Base-by-base conservation (phyloP, 2,113 vertebrate species). In the Neogobius melanostomus region DNA sequence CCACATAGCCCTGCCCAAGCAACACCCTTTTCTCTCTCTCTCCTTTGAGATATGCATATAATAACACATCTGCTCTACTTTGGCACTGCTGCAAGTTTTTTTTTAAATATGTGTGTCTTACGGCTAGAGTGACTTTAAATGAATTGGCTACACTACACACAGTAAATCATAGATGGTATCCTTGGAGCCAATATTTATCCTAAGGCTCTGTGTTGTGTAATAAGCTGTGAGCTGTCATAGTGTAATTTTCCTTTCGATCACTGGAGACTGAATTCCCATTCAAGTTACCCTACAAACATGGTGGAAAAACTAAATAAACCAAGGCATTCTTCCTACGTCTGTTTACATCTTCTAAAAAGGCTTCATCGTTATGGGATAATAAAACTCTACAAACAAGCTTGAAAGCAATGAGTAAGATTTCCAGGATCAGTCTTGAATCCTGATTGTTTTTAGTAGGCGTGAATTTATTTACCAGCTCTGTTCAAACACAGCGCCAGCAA, bases 401-500 rank as follows among this genome's bases (percentile, higher is more conserved):
- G 53, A 50, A 68, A 6, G 6, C 62, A 45, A 66, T 45, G 21
- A 60, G 8, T 2, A 36, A 17, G n/a, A 17, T 59, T 54, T 9
- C 5, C 49, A 50, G 28, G 46, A 21, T 14, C 59, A 42, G 17
- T 70, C 62, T 43, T 14, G 2, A 11, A 36, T 16, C 11, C 61
- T n/a, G 52, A 28, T 8, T 47, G 17, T 51, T 36, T 73, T 59
- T 21, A 54, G 53, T 12, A 69, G 52, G 49, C 59, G 67, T 62
- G 46, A 59, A 14, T 64, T 62, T 60, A 64, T 72, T 73, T 72
- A 7, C 63, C 64, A 77, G 56, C 16, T 68, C 50, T 81, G 82
- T 84, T 75, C 47, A 75, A 81, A 77, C 86, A 69, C 69, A 73
- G 62, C 53, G 56, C 1, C 6, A 64, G 16, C 16, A 10, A 17